A percentile compares a stretch with the other conserved stretches of the same genome.
Evolutionary conservation across 2,888 invertebrate species (phyloP).

Genomic region (Pogonocherus hispidulus): DNA sequence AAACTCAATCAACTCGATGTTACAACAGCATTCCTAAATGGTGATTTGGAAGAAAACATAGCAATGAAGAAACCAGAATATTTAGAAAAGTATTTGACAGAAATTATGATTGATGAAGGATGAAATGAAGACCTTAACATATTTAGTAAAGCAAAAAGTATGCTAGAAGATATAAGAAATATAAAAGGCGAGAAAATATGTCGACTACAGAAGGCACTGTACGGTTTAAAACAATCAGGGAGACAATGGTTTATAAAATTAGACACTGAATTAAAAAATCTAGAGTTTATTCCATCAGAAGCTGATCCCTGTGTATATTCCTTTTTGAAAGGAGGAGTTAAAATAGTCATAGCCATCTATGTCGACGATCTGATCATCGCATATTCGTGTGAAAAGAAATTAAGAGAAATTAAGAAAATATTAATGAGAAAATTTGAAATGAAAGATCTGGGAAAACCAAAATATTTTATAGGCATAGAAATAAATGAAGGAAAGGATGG

Average conservation of each 20-base stretch:
- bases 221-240: slow-evolving; percentile 13
- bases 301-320: slow-evolving; percentile 5
- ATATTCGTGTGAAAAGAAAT: neutral
- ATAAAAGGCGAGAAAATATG: neutral
- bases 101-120: no score
- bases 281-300: neutral
- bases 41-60: neutral
- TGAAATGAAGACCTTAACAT: no score
- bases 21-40: neutral
- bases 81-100: no score
- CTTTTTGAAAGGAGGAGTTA: neutral
- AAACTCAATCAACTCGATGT: neutral
- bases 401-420: neutral
- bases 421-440: neutral
- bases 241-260: slow-evolving; percentile 8
- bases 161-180: slow-evolving; percentile 6
- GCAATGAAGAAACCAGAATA: neutral
- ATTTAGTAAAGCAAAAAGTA: no score
- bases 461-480: neutral
- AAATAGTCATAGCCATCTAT: neutral
- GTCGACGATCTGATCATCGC: neutral
- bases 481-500: neutral
- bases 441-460: neutral
- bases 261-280: neutral
- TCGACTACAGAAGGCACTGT: neutral